Conservation (phyloP, 1,140 invertebrate species). For the Lasioglossum albipes region DNA sequence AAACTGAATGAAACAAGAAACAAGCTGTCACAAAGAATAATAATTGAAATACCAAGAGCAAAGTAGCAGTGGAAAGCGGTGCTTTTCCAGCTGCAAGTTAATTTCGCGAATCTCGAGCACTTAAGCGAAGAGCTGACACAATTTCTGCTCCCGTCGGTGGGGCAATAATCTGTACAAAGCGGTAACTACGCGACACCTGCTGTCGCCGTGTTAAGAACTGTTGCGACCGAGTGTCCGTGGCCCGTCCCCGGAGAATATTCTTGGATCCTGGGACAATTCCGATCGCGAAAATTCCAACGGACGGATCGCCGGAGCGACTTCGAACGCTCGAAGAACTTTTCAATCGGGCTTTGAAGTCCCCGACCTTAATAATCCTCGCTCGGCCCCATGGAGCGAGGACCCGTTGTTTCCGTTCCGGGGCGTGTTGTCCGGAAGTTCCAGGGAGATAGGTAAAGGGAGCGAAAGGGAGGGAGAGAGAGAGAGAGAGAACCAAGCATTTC, state of each 20-base stretch:
- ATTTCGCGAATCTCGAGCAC: too few relatives aligned
- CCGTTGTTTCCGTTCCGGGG: slow-evolving; percentile 9
- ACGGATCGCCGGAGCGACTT: not conserved
- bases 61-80: too few relatives aligned
- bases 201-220: not conserved
- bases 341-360: slow-evolving; percentile 26
- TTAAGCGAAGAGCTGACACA: too few relatives aligned
- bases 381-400: not conserved
- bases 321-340: slow-evolving; percentile 17
- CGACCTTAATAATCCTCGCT: slow-evolving; percentile 31
- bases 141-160: too few relatives aligned
- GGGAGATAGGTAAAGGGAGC: too few relatives aligned
- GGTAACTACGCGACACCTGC: not conserved
- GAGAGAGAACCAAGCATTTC: slow-evolving; percentile 15
- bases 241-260: not conserved
- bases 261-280: not conserved
- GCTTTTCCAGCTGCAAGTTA: too few relatives aligned
- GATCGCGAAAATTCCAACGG: slow-evolving; percentile 1
- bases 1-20: too few relatives aligned
- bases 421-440: slow-evolving; percentile 28
- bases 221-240: not conserved
- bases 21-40: too few relatives aligned
- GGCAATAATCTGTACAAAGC: not conserved
- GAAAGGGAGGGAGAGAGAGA: not conserved
- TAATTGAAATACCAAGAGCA: too few relatives aligned